Conservation (phyloP, 37 sponge, comb jelly and placozoan species). For the Haliclona indistincta region DNA sequence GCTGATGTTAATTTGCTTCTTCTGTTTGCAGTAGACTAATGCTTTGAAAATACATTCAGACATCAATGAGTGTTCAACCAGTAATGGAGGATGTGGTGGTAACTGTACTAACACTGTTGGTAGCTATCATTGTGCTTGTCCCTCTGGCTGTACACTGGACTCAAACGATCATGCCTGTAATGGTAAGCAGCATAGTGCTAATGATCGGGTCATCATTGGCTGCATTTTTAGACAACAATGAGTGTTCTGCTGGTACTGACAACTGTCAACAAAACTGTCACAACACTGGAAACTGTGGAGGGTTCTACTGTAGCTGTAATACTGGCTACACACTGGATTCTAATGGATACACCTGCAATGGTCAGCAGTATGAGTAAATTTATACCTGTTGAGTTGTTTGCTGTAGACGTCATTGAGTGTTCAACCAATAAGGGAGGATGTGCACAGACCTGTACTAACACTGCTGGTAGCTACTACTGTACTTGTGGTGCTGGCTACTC, state of each 20-base stretch:
- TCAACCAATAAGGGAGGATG: neutral
- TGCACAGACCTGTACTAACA: slow-evolving; percentile 26
- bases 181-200: too few species aligned
- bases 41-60: neutral
- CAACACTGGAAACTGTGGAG: slow-evolving; percentile 7
- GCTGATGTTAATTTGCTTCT: neutral
- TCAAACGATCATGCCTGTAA: neutral
- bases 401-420: slow-evolving; percentile 53
- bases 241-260: slow-evolving; percentile 3
- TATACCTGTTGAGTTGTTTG: neutral
- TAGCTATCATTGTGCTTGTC: neutral
- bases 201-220: too few species aligned
- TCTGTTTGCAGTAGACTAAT: neutral
- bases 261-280: slow-evolving; percentile 3
- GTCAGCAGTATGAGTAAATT: neutral
- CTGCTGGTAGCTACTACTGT: slow-evolving; percentile 45
- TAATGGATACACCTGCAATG: slow-evolving; percentile 7
- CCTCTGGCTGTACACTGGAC: neutral
- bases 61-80: slow-evolving; percentile 11
- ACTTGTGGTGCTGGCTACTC: slow-evolving; percentile 39
- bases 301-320: slow-evolving; percentile 18
- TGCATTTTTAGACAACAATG: slow-evolving; percentile 13
- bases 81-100: neutral
- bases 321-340: slow-evolving; percentile 18
- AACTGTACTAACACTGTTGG: slow-evolving; percentile 7